Conservation (phyloP, 2,888 invertebrate species). For the Heliconius ismenius region DNA sequence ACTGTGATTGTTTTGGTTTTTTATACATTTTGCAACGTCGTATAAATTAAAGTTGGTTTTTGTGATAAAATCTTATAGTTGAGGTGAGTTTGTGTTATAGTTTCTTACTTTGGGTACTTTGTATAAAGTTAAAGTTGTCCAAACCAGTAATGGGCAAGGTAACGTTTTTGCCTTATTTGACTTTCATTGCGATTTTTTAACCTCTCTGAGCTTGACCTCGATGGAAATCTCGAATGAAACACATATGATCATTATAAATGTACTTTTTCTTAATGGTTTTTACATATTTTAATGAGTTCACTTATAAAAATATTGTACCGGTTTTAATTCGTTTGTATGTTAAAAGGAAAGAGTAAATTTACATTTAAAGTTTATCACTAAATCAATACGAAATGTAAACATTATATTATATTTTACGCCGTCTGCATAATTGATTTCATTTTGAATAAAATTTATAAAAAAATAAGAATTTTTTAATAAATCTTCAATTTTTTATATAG, state of each 20-base stretch:
- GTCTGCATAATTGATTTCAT: too few relatives aligned
- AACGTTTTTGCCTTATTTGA: slow-evolving; percentile 57
- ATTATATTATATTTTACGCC: too few relatives aligned
- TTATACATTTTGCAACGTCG: slow-evolving; percentile 27
- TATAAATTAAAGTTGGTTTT: slow-evolving; percentile 21
- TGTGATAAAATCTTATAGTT: slow-evolving; percentile 29
- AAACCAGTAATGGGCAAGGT: slow-evolving; percentile 35
- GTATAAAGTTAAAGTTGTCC: slow-evolving; percentile 37
- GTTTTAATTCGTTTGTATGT: neutral
- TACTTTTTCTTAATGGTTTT: slow-evolving; percentile 10
- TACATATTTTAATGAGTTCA: neutral
- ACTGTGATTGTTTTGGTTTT: slow-evolving; percentile 43
- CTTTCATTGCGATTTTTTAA: slow-evolving; percentile 61
- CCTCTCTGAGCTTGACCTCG: slow-evolving; percentile 57
- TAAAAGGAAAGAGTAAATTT: neutral
- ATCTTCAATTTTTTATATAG: too few relatives aligned
- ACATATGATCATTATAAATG: slow-evolving; percentile 21
- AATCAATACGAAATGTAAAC: too few relatives aligned
- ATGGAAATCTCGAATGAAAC: slow-evolving; percentile 39
- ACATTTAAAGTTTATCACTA: neutral
- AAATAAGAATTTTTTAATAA: too few relatives aligned
- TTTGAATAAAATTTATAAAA: too few relatives aligned
- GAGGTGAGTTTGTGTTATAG: slow-evolving; percentile 44
- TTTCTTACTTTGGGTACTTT: slow-evolving; percentile 26
- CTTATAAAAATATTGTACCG: neutral